Evolutionary conservation across 2,888 invertebrate genomes (phyloP), one percentile per base, ranked within the genome.

Genomic region (Osmoderma eremita): DNA sequence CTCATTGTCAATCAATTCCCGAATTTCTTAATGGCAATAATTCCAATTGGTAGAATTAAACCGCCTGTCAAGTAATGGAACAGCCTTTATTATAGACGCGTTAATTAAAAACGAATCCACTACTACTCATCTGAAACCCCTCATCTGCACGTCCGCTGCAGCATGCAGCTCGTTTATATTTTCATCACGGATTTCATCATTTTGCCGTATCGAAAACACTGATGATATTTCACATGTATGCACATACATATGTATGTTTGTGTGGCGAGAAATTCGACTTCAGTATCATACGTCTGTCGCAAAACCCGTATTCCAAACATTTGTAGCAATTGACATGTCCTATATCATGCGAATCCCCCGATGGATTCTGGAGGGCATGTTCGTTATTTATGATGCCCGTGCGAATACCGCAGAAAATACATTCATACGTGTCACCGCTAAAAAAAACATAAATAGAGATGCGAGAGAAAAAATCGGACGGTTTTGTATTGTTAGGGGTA

Each of bases 271-370:
- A 61, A 61, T 42, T 24, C 45, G 45, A 45, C 45, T 61, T 61
- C 18, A 45, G 30, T 38, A 54, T 39, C 54, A 38, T 54, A 38
- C 39, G 38, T 38, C 54, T 54, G 54, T 54, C 39, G 54, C 54
- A 30, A 45, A 61, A 61, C 58, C 45, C 67, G 68, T 72, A 69
- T 72, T 69, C 65, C 61, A 67, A 74, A 71, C 71, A 73, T 75
- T 73, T 74, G 74, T 77, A 75, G 71, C 78, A 79, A 79, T 80
- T 79, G 80, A 79, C 80, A 79, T 77, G 79, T 78, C 75, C 78
- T 79, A 79, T 78, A 79, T 79, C 79, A 79, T 77, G 77, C 73
- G 71, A 78, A 77, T 79, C 79, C 78, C 78, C 41, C 63, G 65
- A 77, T 79, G 75, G 78, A 78, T 77, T 77, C 77, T 24, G 41